A percentile compares a stretch with the other conserved stretches of the same genome.
phyloP scores from a whole-genome alignment of 2,113 vertebrate genomes.

The Hippocampus comes region DNA sequence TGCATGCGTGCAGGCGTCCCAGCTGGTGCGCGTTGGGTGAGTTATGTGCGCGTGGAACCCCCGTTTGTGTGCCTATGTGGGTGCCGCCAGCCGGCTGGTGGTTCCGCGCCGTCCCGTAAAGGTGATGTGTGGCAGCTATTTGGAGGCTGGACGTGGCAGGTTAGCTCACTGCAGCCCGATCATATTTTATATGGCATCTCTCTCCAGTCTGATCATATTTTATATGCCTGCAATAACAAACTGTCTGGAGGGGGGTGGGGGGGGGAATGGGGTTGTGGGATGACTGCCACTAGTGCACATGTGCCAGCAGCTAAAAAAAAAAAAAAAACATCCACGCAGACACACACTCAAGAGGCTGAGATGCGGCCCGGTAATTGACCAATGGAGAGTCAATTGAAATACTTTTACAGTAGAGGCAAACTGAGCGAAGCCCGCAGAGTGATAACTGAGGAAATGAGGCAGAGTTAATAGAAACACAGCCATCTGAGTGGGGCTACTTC shows the following conservation, averaged over 20 bases:
- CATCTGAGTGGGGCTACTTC: constrained; percentile 33
- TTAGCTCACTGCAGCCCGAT: constrained; percentile 47
- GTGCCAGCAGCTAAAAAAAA: constrained; percentile 53
- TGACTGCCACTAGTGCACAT: constrained; percentile 53
- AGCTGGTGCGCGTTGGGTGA: constrained; percentile 39
- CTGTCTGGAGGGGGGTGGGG: constrained; percentile 38
- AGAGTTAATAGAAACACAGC: constrained; percentile 17
- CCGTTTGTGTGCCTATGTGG: constrained; percentile 14
- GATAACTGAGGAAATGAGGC: constrained; percentile 19
- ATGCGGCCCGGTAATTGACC: constrained; percentile 16
- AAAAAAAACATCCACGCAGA: constrained; percentile 4
- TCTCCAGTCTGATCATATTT: constrained; percentile 63
- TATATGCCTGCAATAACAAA: constrained; percentile 65
- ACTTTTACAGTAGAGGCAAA: constrained; percentile 52
- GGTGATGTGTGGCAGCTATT: constrained; percentile 61
- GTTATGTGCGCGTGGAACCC: constrained; percentile 11
- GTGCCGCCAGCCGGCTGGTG: constrained; percentile 40
- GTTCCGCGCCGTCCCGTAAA: constrained; percentile 53
- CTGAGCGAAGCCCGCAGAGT: constrained; percentile 4
- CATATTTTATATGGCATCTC: constrained; percentile 54
- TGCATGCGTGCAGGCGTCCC: constrained; percentile 27
- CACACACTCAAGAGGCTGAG: constrained; percentile 9
- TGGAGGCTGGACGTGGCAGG: constrained; percentile 55
- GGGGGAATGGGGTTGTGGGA: not conserved
- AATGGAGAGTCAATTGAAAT: constrained; percentile 12